phyloP scores from a whole-genome alignment of 2,888 invertebrate species.

The Odontocerum albicorne region DNA sequence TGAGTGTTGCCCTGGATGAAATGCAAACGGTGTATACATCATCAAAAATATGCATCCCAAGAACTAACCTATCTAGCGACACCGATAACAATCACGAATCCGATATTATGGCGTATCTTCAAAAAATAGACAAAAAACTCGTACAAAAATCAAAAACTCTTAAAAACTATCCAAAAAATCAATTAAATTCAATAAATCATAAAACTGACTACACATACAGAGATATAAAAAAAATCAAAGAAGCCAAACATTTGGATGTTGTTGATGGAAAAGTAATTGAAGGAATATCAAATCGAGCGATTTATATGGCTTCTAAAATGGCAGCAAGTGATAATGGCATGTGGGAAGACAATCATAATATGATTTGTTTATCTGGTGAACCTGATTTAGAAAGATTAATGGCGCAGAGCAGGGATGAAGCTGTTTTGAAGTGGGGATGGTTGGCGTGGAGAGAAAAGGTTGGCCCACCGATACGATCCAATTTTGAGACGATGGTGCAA shows the following conservation, averaged over 20 bases:
- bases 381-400: conserved; percentile 64
- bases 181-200: too few species aligned
- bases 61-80: conserved; percentile 33
- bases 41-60: conserved; percentile 57
- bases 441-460: conserved; percentile 65
- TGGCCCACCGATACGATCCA: conserved; percentile 56
- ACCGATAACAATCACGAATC: conserved; percentile 41
- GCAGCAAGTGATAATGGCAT: neutral
- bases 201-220: too few species aligned
- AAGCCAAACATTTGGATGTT: neutral
- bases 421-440: conserved; percentile 65
- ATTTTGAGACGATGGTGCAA: conserved; percentile 56
- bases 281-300: conserved; percentile 5
- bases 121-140: too few species aligned
- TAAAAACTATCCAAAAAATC: too few species aligned
- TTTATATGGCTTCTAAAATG: conserved; percentile 7
- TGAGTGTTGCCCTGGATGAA: conserved; percentile 52
- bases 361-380: conserved; percentile 62
- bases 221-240: too few species aligned
- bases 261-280: conserved; percentile 29
- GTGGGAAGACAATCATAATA: neutral
- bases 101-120: conserved; percentile 32
- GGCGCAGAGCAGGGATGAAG: conserved; percentile 50
- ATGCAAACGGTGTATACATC: conserved; percentile 62
- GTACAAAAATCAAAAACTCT: too few species aligned